A percentile compares a stretch with the other conserved stretches of the same genome.
Conservation (phyloP, 2,888 invertebrate genomes). For the Drosophila limbata region DNA sequence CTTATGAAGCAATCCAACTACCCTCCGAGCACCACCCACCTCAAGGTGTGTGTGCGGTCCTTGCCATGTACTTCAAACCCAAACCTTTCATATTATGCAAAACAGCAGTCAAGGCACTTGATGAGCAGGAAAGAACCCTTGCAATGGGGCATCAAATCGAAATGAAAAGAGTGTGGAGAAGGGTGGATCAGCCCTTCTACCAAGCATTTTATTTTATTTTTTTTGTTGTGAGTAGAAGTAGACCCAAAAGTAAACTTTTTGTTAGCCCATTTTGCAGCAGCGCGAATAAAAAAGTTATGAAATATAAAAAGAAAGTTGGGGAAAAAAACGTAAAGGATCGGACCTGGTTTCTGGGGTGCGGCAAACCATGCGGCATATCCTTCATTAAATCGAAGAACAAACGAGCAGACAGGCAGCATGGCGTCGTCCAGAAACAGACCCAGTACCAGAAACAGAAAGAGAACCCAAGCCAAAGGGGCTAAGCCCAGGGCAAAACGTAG, state of each 20-base stretch:
- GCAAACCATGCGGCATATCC: slow-evolving; percentile 73
- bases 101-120: slow-evolving; percentile 56
- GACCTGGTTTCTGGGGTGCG: slow-evolving; percentile 48
- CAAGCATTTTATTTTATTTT: slow-evolving; percentile 24
- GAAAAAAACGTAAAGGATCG: slow-evolving; percentile 45
- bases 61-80: slow-evolving; percentile 11
- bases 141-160: slow-evolving; percentile 51
- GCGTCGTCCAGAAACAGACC: slow-evolving; percentile 48
- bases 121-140: slow-evolving; percentile 52
- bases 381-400: slow-evolving; percentile 82
- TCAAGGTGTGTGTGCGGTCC: slow-evolving; percentile 36
- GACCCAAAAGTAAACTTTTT: slow-evolving; percentile 75
- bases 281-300: slow-evolving; percentile 65
- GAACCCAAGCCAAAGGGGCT: slow-evolving; percentile 44
- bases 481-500: slow-evolving; percentile 43
- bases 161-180: slow-evolving; percentile 44
- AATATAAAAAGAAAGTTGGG: slow-evolving; percentile 58
- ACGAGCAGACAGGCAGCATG: slow-evolving; percentile 78
- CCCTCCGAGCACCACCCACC: background rate
- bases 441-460: slow-evolving; percentile 16
- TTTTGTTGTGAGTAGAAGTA: slow-evolving; percentile 18
- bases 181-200: slow-evolving; percentile 36
- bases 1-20: slow-evolving; percentile 32
- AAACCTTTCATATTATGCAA: slow-evolving; percentile 65
- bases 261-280: slow-evolving; percentile 48